Evolutionary conservation across 2,113 vertebrate species (phyloP).

Genomic region (Etheostoma cragini): DNA sequence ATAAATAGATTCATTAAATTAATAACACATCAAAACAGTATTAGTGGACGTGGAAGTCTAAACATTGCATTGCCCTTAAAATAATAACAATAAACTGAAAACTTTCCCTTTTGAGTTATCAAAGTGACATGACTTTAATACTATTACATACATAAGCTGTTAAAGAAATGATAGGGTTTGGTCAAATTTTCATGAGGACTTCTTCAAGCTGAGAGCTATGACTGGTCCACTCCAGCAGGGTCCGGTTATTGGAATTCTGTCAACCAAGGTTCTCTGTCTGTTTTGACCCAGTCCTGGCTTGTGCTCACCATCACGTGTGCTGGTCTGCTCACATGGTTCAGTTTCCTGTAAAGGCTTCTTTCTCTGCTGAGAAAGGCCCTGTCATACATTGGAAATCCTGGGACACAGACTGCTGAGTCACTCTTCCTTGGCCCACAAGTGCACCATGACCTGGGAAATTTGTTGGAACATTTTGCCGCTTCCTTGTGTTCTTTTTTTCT

Average conservation of each 20-base stretch:
- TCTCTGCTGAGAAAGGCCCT: constrained; percentile 64
- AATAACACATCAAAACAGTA: constrained; percentile 60
- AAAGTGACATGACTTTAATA: constrained; percentile 71
- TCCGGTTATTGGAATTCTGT: constrained; percentile 38
- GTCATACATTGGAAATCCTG: constrained; percentile 73
- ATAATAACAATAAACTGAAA: constrained; percentile 55
- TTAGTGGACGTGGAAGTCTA: constrained; percentile 49
- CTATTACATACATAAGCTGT: constrained; percentile 63
- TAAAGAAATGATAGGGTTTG: constrained; percentile 59
- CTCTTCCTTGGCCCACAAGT: constrained; percentile 63
- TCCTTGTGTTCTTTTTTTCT: constrained; percentile 13
- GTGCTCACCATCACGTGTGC: constrained; percentile 53
- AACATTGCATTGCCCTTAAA: constrained; percentile 60
- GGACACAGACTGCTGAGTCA: constrained; percentile 79
- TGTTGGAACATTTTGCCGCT: constrained; percentile 38
- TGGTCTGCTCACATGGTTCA: constrained; percentile 70
- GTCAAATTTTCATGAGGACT: constrained; percentile 40
- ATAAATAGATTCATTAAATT: constrained; percentile 84
- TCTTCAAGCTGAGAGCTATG: constrained; percentile 40
- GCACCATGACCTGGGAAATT: constrained; percentile 64
- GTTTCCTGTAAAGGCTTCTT: constrained; percentile 72
- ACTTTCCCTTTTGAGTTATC: constrained; percentile 69
- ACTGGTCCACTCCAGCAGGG: constrained; percentile 33
- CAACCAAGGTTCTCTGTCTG: constrained; percentile 29
- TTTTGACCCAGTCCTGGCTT: constrained; percentile 24